A percentile compares a stretch with the other conserved stretches of the same genome.
These are phyloP conservation scores for Bhutanitis thaidina DNA, from an alignment of 2,888 invertebrate species.

Conservation along the genomic window DNA sequence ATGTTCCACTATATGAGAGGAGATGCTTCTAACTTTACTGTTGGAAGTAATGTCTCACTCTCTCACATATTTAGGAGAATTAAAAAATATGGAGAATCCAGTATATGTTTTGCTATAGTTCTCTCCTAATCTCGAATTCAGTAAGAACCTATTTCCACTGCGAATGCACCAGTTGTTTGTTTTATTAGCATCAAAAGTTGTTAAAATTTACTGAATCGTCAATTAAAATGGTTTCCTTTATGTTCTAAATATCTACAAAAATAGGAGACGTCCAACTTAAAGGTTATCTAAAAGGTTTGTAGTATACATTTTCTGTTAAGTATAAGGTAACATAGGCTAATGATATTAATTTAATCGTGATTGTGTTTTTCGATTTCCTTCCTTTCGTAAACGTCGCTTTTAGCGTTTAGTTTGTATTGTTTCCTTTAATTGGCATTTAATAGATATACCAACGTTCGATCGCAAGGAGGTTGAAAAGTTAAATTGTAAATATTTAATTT, in stretches of 20 bases:
- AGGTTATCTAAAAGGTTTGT: constrained; percentile 8
- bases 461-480: constrained; percentile 22
- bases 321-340: not conserved
- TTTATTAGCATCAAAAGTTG: too few relatives aligned
- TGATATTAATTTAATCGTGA: constrained; percentile 9
- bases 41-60: not conserved
- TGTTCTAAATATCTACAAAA: too few relatives aligned
- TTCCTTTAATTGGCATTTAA: constrained; percentile 17
- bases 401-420: constrained; percentile 3
- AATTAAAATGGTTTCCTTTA: too few relatives aligned
- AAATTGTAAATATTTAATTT: constrained; percentile 10
- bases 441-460: not conserved
- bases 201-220: too few relatives aligned
- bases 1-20: too few relatives aligned
- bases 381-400: not conserved
- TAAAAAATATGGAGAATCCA: not conserved
- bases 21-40: not conserved
- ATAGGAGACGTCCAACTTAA: not conserved
- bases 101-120: not conserved
- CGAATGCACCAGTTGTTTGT: too few relatives aligned
- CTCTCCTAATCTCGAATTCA: not conserved
- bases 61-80: not conserved
- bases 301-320: constrained; percentile 5
- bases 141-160: too few relatives aligned
- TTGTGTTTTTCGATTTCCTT: constrained; percentile 16